Percentiles rank a stretch among this genome's conserved stretches.
These are phyloP conservation scores for Elaphurus davidianus DNA, from an alignment of 2,113 vertebrate genomes.

Conservation along the genomic window DNA sequence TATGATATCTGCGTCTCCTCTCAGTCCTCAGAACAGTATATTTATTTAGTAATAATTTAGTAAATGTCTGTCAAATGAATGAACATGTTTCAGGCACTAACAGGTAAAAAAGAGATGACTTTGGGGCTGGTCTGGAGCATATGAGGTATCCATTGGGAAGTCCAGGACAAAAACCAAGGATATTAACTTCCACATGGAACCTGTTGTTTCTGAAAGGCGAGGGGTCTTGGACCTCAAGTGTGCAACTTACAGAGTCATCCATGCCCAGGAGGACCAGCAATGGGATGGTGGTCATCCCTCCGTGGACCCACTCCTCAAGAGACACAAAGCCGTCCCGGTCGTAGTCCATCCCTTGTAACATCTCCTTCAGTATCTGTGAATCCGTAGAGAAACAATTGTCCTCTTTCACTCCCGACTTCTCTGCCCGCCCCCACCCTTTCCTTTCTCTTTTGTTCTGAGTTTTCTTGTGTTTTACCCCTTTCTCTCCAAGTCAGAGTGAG, in stretches of 20 bases:
- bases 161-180: not conserved
- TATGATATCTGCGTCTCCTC: not conserved
- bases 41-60: not conserved
- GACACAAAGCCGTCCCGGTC: slow-evolving; percentile 92
- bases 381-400: not conserved
- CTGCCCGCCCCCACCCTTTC: not conserved
- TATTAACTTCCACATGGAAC: not conserved
- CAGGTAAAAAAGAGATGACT: not conserved
- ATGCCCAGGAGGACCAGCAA: slow-evolving; percentile 94
- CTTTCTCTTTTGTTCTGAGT: not conserved
- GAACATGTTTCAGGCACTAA: not conserved
- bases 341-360: slow-evolving; percentile 92
- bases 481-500: not conserved
- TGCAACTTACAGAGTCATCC: slow-evolving; percentile 84
- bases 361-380: slow-evolving; percentile 83
- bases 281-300: slow-evolving; percentile 96
- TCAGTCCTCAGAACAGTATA: not conserved
- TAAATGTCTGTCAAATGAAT: not conserved
- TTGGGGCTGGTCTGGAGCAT: not conserved
- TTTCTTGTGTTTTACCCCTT: not conserved
- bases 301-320: slow-evolving; percentile 94
- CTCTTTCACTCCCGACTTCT: not conserved
- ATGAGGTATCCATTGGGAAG: not conserved
- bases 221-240: not conserved
- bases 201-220: not conserved